phyloP scores from a whole-genome alignment of 1,140 invertebrate genomes.

The Drosophila lacteicornis region DNA sequence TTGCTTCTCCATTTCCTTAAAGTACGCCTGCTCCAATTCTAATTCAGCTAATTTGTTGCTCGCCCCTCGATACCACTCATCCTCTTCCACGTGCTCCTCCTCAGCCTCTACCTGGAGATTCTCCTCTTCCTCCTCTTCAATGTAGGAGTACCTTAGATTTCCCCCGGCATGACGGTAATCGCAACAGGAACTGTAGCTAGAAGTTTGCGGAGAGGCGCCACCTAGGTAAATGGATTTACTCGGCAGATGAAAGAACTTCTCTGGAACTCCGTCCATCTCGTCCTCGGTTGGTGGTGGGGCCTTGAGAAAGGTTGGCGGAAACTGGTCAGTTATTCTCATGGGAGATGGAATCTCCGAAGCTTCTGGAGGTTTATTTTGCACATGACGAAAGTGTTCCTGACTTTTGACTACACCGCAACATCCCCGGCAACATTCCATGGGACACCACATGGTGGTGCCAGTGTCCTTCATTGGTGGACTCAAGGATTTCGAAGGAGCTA shows the following conservation, averaged over 20 bases:
- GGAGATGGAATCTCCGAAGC: too few relatives aligned
- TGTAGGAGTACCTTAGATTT: conserved; percentile 21
- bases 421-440: conserved; percentile 30
- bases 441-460: conserved; percentile 71
- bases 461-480: conserved; percentile 21
- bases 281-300: conserved; percentile 38
- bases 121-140: conserved; percentile 27
- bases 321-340: too few relatives aligned
- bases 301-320: not conserved
- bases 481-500: not conserved
- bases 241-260: too few relatives aligned
- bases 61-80: conserved; percentile 35
- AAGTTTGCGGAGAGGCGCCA: not conserved
- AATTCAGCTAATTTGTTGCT: conserved; percentile 10
- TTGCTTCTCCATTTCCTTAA: not conserved
- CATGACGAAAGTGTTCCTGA: not conserved
- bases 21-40: conserved; percentile 20
- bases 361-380: not conserved
- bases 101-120: not conserved
- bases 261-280: not conserved
- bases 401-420: not conserved
- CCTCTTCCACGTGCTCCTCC: conserved; percentile 11
- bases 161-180: not conserved
- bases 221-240: not conserved
- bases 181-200: not conserved